These are phyloP conservation scores for Palythoa heliodiscus DNA, from an alignment of 92 coral and sea anemone species.

Conservation along the genomic window DNA sequence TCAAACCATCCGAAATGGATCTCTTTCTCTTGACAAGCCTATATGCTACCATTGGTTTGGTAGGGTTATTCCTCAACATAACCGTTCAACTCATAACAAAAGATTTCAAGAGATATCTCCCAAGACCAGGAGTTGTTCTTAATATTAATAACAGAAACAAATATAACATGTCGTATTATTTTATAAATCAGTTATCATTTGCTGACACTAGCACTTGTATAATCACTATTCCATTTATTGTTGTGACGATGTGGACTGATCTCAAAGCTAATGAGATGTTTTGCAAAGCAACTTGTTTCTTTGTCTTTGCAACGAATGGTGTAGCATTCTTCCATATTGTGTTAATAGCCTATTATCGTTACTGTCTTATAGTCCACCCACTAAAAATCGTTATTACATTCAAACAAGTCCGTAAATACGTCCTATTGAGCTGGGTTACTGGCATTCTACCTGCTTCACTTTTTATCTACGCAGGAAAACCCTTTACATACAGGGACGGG, in stretches of 20 bases:
- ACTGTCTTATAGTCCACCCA: conserved; percentile 25
- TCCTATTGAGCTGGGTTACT: conserved; percentile 11
- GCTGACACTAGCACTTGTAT: conserved; percentile 16
- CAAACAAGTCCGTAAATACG: neutral
- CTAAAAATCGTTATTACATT: conserved; percentile 8
- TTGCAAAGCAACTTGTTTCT: conserved; percentile 12
- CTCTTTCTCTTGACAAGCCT: neutral
- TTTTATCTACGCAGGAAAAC: neutral
- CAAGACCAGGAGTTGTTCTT: conserved; percentile 9
- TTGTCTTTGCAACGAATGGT: neutral
- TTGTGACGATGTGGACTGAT: neutral
- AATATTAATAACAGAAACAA: conserved; percentile 15
- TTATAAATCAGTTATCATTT: conserved; percentile 16
- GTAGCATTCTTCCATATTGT: conserved; percentile 3
- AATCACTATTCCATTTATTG: neutral
- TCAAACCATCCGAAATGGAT: too few species aligned
- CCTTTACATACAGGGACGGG: neutral
- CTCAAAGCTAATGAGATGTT: neutral
- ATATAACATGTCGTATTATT: conserved; percentile 36
- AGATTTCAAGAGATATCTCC: conserved; percentile 25
- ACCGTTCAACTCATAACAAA: conserved; percentile 24
- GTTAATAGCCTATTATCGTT: conserved; percentile 25
- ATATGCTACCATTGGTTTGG: neutral
- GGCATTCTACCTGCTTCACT: neutral
- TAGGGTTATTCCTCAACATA: conserved; percentile 15